phyloP scores from a whole-genome alignment of 2,797 vertebrate species.

The Anolis apletophallus region DNA sequence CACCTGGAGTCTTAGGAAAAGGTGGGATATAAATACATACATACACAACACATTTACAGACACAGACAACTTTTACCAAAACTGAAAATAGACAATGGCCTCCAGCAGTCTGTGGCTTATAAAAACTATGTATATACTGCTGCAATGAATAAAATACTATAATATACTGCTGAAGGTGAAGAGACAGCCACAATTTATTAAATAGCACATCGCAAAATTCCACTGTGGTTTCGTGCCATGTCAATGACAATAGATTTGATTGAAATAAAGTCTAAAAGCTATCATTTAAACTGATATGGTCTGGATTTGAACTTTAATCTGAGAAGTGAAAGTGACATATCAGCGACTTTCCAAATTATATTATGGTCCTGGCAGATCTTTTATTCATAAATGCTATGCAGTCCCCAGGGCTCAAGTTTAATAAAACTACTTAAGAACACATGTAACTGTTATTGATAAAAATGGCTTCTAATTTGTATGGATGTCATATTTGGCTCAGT shows the following conservation, averaged over 20 bases:
- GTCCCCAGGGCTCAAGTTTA: constrained; percentile 2
- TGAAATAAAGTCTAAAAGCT: constrained; percentile 61
- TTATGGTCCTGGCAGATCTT: constrained; percentile 31
- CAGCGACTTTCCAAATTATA: constrained; percentile 27
- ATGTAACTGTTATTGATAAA: neutral
- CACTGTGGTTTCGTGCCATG: constrained; percentile 51
- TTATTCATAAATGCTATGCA: constrained; percentile 35
- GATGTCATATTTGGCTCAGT: neutral
- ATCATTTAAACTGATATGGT: constrained; percentile 48
- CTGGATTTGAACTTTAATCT: constrained; percentile 57
- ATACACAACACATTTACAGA: constrained; percentile 22
- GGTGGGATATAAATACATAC: too few relatives aligned
- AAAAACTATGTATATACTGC: constrained; percentile 47
- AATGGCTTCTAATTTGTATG: neutral
- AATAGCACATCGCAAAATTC: constrained; percentile 48
- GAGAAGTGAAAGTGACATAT: constrained; percentile 51
- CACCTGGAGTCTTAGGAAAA: too few relatives aligned
- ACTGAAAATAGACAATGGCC: constrained; percentile 44
- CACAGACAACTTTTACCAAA: constrained; percentile 50
- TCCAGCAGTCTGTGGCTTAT: constrained; percentile 35
- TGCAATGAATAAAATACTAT: neutral
- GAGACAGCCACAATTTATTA: constrained; percentile 65
- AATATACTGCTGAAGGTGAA: constrained; percentile 46
- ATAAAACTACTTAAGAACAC: neutral
- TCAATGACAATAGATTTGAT: constrained; percentile 62